phyloP scores from a whole-genome alignment of 2,888 invertebrate species.

The Panopea generosa region DNA sequence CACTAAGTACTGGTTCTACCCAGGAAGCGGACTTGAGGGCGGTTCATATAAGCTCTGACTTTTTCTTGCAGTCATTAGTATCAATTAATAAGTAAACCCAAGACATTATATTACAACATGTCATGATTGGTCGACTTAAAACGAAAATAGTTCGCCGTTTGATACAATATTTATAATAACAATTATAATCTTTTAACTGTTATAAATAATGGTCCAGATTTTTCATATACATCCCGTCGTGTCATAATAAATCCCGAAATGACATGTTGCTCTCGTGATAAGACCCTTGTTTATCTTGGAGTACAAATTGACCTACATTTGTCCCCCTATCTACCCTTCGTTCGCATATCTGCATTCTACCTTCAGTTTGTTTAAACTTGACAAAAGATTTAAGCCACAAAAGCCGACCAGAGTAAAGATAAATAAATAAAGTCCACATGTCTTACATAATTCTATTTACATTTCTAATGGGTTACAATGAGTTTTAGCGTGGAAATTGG shows the following conservation, averaged over 20 bases:
- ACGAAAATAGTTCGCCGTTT: too few species aligned
- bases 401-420: slow-evolving; percentile 12
- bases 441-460: slow-evolving; percentile 42
- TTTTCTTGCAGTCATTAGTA: too few species aligned
- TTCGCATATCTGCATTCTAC: slow-evolving; percentile 11
- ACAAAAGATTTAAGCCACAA: neutral
- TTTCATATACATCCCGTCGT: neutral
- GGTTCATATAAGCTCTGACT: too few species aligned
- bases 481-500: slow-evolving; percentile 10
- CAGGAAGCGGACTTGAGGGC: too few species aligned
- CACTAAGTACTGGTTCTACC: too few species aligned
- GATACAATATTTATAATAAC: too few species aligned
- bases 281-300: slow-evolving; percentile 27
- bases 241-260: slow-evolving; percentile 33
- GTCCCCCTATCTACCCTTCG: slow-evolving; percentile 16
- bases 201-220: too few species aligned
- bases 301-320: slow-evolving; percentile 26
- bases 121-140: too few species aligned
- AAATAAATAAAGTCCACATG: slow-evolving; percentile 38
- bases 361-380: slow-evolving; percentile 27
- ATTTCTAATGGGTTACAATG: slow-evolving; percentile 40
- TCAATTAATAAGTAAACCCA: too few species aligned
- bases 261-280: slow-evolving; percentile 31
- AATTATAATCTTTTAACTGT: too few species aligned
- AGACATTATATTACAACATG: too few species aligned